A percentile compares a stretch with the other conserved stretches of the same genome.
phyloP scores from a whole-genome alignment of 2,113 vertebrate genomes.

The Malaclemys terrapin region DNA sequence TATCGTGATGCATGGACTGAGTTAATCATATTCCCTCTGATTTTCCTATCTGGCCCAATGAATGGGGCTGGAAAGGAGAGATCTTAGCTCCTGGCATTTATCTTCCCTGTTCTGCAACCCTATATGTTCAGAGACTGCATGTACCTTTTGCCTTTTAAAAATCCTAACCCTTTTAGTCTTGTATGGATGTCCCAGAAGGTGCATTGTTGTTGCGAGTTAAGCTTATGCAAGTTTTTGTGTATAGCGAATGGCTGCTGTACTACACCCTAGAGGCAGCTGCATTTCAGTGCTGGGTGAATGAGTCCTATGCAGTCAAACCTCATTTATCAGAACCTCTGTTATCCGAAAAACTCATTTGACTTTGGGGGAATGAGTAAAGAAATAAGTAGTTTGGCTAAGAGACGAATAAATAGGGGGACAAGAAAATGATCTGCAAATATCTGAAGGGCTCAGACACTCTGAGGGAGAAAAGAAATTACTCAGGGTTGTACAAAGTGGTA shows the following conservation, averaged over 20 bases:
- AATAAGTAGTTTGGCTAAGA: slow-evolving; percentile 50
- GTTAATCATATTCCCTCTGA: not conserved
- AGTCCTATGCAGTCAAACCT: slow-evolving; percentile 49
- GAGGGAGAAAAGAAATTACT: slow-evolving; percentile 50
- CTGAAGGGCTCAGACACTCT: slow-evolving; percentile 48
- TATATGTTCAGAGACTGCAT: not conserved
- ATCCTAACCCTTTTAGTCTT: not conserved
- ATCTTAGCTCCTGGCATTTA: slow-evolving; percentile 23
- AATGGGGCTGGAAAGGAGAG: slow-evolving; percentile 38
- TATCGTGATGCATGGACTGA: slow-evolving; percentile 22
- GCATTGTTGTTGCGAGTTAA: slow-evolving; percentile 39
- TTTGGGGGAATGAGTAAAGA: slow-evolving; percentile 66
- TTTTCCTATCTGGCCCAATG: slow-evolving; percentile 55
- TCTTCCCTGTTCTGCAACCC: slow-evolving; percentile 8
- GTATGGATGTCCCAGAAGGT: slow-evolving; percentile 1
- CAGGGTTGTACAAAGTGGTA: slow-evolving; percentile 56
- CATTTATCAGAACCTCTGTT: slow-evolving; percentile 62
- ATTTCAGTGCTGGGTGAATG: slow-evolving; percentile 55
- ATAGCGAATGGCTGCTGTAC: slow-evolving; percentile 8
- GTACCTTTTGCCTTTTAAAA: not conserved
- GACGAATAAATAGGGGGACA: slow-evolving; percentile 48
- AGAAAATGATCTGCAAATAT: slow-evolving; percentile 5
- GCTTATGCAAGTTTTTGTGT: slow-evolving; percentile 35
- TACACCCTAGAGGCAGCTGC: slow-evolving; percentile 33
- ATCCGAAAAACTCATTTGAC: slow-evolving; percentile 61